Base-by-base conservation (phyloP, 2,888 invertebrate genomes). In the Cephalotes varians region DNA sequence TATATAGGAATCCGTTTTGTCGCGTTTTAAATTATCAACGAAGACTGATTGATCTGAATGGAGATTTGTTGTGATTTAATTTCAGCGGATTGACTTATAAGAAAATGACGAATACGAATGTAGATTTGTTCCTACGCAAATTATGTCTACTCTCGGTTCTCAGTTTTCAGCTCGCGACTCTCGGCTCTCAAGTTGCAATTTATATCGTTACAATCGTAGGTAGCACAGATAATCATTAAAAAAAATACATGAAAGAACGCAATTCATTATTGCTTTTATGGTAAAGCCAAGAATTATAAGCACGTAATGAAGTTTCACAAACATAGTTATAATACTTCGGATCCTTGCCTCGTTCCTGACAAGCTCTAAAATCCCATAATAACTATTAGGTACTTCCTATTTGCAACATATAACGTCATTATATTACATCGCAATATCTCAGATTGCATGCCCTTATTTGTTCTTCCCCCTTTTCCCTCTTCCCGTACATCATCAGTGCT, bases 331-430 rank as follows among this genome's bases (percentile, higher is more conserved):
- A n/a, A 25, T 15, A 18, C 31, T 34, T 44, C 3, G 18, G 25
- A n/a, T 18, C 9, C 15, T 21, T 12, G 37, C 0, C 15, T 49
- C 21, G 47, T 21, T 10, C 3, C 15, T 25, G 73, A 73, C 25
- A 25, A 64, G 37, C 25, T 34, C 9, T 25, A 64, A 34, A 74
- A 37, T 21, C 21, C 40, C 31, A 5, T 37, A 37, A 37, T 21
- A 54, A 77, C 28, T 34, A 31, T 76, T 76, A n/a, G n/a, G n/a
- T n/a, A 54, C 7, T 40, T 28, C 28, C 51, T 67, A 56, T 34
- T 77, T 77, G 31, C 56, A 47, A 12, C 12, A 18, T 56, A 12
- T 40, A 54, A 67, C 51, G 7, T 47, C 31, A 25, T 77, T 56
- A 77, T 25, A 15, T 18, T 31, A 18, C 51, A 54, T 21, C 37